Evolutionary conservation across 2,113 vertebrate species (phyloP).

Genomic region (Carassius gibelio): DNA sequence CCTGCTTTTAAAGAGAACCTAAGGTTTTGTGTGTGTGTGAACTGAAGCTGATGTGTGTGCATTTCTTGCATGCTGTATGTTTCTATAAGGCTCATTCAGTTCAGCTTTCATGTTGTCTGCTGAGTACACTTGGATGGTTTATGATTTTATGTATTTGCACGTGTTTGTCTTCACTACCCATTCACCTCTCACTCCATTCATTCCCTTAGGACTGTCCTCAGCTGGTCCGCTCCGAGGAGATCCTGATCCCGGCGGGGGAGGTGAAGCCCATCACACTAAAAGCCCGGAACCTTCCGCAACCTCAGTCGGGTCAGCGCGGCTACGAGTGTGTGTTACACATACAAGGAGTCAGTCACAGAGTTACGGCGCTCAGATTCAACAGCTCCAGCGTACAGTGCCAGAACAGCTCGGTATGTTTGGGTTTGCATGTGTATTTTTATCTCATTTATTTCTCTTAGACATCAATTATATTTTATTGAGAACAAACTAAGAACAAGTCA

Average conservation of each 20-base stretch:
- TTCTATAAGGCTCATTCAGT: background rate
- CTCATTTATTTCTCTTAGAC: background rate
- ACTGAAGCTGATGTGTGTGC: background rate
- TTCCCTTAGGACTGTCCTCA: slow-evolving; percentile 90
- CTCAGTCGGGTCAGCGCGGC: slow-evolving; percentile 93
- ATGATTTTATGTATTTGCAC: background rate
- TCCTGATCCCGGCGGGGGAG: slow-evolving; percentile 94
- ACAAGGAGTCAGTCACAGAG: slow-evolving; percentile 87
- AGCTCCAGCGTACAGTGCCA: slow-evolving; percentile 99
- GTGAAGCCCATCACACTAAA: slow-evolving; percentile 96
- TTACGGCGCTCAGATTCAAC: slow-evolving; percentile 97
- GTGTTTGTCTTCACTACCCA: background rate
- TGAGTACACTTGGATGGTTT: background rate
- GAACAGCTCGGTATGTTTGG: slow-evolving; percentile 88
- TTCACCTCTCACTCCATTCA: slow-evolving; percentile 27
- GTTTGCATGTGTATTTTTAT: no score
- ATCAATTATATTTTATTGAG: background rate
- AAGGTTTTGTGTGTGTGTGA: background rate
- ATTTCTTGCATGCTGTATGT: background rate
- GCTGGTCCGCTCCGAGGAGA: slow-evolving; percentile 91
- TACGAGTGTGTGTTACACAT: slow-evolving; percentile 95
- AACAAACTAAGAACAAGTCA: background rate
- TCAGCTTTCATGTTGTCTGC: background rate
- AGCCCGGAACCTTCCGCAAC: slow-evolving; percentile 94
- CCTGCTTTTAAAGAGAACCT: slow-evolving; percentile 1